phyloP scores from a whole-genome alignment of 2,888 invertebrate genomes.

The Lepidocyrtinus sp. region DNA sequence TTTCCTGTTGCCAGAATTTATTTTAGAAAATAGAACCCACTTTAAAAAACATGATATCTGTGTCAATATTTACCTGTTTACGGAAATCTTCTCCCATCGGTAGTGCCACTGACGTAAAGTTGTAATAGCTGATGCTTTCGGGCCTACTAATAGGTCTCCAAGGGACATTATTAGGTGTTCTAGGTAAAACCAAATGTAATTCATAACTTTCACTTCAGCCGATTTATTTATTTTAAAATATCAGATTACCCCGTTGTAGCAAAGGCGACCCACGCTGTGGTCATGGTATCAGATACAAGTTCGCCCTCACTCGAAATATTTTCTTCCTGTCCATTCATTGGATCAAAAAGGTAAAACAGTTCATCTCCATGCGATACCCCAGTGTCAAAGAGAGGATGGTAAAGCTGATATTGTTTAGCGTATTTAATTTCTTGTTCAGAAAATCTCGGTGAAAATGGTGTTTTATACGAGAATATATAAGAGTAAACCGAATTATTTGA shows the following conservation, averaged over 20 bases:
- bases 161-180: conserved; percentile 44
- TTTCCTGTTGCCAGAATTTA: conserved; percentile 57
- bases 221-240: background rate
- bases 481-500: conserved; percentile 57
- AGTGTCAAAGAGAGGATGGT: conserved; percentile 63
- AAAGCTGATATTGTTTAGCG: conserved; percentile 53
- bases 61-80: conserved; percentile 60
- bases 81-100: conserved; percentile 66
- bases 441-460: conserved; percentile 58
- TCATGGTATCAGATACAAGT: conserved; percentile 59
- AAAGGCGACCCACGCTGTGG: conserved; percentile 62
- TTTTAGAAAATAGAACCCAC: background rate
- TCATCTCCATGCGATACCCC: conserved; percentile 66
- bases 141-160: conserved; percentile 65
- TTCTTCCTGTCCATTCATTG: conserved; percentile 37
- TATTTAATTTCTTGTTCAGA: conserved; percentile 30
- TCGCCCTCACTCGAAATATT: conserved; percentile 54
- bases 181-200: conserved; percentile 48
- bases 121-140: conserved; percentile 67
- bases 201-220: background rate
- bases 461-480: conserved; percentile 67
- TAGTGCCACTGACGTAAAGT: conserved; percentile 57
- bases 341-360: conserved; percentile 65
- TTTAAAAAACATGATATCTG: background rate
- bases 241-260: conserved; percentile 59